Evolutionary conservation across 2,888 invertebrate species (phyloP), one percentile per base, ranked within the genome.

Genomic region (Cryptus viduatorius): DNA sequence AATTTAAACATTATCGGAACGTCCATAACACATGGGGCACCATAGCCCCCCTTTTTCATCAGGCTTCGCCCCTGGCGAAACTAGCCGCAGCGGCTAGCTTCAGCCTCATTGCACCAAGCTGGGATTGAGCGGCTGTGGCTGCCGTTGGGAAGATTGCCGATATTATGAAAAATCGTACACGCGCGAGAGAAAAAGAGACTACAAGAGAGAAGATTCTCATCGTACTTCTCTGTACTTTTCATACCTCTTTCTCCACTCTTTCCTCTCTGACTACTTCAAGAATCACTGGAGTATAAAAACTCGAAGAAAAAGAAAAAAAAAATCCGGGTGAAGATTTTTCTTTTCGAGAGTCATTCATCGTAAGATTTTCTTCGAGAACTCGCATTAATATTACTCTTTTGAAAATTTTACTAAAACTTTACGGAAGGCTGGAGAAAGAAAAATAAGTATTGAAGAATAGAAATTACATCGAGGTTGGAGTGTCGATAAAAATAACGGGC

Each of bases 131-230:
- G 76, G 50, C 72, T 75, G 68, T 65, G 50, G 75, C 73, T 79
- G 56, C 56, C 65, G 50, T 3, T 44, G 46, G 44, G 24, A 80
- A 85, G 85, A 85, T 85, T 80, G 77, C 83, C 83, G 80, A 85
- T 85, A 85, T 85, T 85, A 85, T 79, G 80, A 80, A 83, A 83
- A 85, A 79, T 85, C 83, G 83, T 44, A 64, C 71, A 79, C 48
- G 67, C 82, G 80, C 72, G 69, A 76, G 80, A 77, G 12, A 12
- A 50, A 71, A 48, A 71, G 29, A 31, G n/a, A 53, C 29, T 19
- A 50, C 4, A n/a, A 37, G 16, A 19, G n/a, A 19, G 19, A 16
- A 14, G 16, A 5, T 37, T 19, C 48, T 68, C 59, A 12, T 68
- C 14, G 59, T 48, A 14, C 50, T 44, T 68, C 24, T 61, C 42